Evolutionary conservation across 2,113 vertebrate species (phyloP).

Genomic region (Scolopax mira): DNA sequence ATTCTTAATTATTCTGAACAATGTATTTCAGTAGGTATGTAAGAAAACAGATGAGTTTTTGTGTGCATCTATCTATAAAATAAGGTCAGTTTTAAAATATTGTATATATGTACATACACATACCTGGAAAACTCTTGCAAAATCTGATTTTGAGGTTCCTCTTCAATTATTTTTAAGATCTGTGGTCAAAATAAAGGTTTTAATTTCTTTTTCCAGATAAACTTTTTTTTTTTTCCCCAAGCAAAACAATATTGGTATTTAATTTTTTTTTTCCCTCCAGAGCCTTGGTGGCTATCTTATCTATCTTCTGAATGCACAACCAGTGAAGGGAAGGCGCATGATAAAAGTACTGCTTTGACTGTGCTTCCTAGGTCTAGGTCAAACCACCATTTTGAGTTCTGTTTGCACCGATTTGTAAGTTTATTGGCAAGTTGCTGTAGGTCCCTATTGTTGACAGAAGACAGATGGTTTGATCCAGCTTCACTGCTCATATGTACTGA

Average conservation of each 20-base stretch:
- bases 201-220: neutral
- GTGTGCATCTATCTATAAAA: neutral
- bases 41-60: neutral
- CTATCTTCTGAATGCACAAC: neutral
- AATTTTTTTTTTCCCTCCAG: neutral
- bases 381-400: neutral
- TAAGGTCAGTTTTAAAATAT: neutral
- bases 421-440: neutral
- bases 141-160: neutral
- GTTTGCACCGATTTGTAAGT: neutral
- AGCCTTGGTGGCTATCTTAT: neutral
- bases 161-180: neutral
- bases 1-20: neutral
- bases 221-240: conserved; percentile 1
- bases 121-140: neutral
- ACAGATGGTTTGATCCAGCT: neutral
- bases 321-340: neutral
- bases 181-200: neutral
- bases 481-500: neutral
- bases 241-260: neutral
- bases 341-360: neutral
- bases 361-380: neutral
- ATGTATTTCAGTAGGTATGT: neutral
- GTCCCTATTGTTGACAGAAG: neutral
- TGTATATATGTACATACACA: neutral